Conservation (phyloP, 2,797 vertebrate genomes). For the Pelobates cultripes region DNA sequence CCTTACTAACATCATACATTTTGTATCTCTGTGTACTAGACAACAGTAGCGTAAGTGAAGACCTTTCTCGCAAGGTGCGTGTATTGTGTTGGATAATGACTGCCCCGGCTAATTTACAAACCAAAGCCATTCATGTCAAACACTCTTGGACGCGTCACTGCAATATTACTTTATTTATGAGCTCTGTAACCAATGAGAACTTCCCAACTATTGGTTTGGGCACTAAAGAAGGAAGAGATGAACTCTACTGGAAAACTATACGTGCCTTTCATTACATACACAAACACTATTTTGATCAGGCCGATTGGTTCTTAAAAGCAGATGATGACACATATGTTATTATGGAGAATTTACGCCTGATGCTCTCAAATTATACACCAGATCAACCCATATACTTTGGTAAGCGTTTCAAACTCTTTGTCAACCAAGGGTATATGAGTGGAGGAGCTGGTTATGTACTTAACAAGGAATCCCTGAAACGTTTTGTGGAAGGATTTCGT, state of each 20-base stretch:
- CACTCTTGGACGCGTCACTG: constrained; percentile 82
- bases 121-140: constrained; percentile 74
- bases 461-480: constrained; percentile 76
- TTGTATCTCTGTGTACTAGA: constrained; percentile 56
- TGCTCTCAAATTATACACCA: constrained; percentile 71
- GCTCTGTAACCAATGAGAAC: constrained; percentile 70
- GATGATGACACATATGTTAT: constrained; percentile 77
- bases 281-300: constrained; percentile 68
- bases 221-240: constrained; percentile 76
- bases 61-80: constrained; percentile 75
- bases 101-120: constrained; percentile 73
- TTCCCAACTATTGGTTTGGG: constrained; percentile 80
- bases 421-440: constrained; percentile 79
- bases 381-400: constrained; percentile 75
- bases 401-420: constrained; percentile 78
- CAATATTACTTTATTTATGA: constrained; percentile 82
- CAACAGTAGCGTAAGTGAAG: constrained; percentile 69
- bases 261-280: constrained; percentile 82
- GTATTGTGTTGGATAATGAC: constrained; percentile 89
- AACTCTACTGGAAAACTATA: constrained; percentile 82
- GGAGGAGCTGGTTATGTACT: constrained; percentile 77
- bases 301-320: constrained; percentile 81
- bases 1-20: background rate
- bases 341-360: constrained; percentile 78
- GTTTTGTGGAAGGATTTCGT: constrained; percentile 71